Evolutionary conservation across 1,140 invertebrate genomes (phyloP), one percentile per base, ranked within the genome.

Genomic region (Stratiolaelaps scimitus): DNA sequence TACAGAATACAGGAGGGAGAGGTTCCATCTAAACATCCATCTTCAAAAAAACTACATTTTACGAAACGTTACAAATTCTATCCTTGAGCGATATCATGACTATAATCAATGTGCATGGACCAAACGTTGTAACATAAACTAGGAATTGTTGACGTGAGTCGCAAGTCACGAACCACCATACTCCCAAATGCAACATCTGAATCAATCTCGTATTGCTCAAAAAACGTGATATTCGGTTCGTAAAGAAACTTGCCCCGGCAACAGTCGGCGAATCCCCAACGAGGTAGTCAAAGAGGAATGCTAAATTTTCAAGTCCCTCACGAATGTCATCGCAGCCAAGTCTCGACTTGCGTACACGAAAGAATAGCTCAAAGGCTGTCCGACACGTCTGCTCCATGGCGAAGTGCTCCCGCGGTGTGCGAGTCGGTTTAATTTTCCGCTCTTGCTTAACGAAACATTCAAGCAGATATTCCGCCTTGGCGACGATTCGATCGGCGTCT

Each of bases 351-450:
- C 15, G 26, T 34, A 60, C 34, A 5, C 53, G 13, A 34, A 26
- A 60, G 10, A 20, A 60, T 1, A 60, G 23, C 53, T 60, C 53
- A 23, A 29, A 60, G 53, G 53, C 53, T 17, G 15, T 60, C 53
- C 53, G 17, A 60, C 53, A 60, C 4, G 53, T 19, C 26, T 60
- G 53, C 23, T 60, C 53, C 53, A 60, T 60, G 2, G 34, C 23
- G 53, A 60, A 60, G 53, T 60, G 53, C 23, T 60, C 53, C 34
- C 53, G 15, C 23, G 53, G 53, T 26, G 53, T 60, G 15, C 53
- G 53, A 26, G 17, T 60, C 15, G 23, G 15, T 23, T 60, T 60
- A 26, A 60, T 34, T 26, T 23, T 60, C 15, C 53, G 53, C 10
- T 60, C 53, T 15, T 34, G 26, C 10, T 29, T 29, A 34, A 60